Evolutionary conservation across 1,140 invertebrate genomes (phyloP), one percentile per base, ranked within the genome.

Genomic region (Cyclargus thomasi): DNA sequence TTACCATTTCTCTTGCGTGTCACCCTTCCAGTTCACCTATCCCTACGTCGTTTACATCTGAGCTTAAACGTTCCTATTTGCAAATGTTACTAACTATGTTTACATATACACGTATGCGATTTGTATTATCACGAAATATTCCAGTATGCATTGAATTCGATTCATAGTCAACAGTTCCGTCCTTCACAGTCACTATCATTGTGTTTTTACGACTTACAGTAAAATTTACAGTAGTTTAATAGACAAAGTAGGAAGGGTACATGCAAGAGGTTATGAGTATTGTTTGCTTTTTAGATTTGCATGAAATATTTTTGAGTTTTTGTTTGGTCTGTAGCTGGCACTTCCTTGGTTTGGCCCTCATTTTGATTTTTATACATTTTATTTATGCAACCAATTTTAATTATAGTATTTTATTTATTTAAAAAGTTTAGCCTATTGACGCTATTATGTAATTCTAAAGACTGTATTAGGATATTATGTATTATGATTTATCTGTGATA

Each of bases 1-100:
- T 76, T 91, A 91, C 81, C 90, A 91, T 79, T 90, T 86, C 85
- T 88, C 89, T 81, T 91, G 88, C 81, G 90, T 91, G 79, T 91
- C 90, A 73, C 90, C 90, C 63, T 89, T 90, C 72, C 88, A 91
- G 70, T 91, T 91, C 74, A 88, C 85, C 7, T 90, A 90, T 75
- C 88, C 88, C 1, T 82, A 90, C 66, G 84, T 90, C 53, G 88
- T 90, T 8, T 90, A 88, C 65, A 88, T 90, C 74, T 90, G 74
- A 87, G 75, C 63, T 62, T 18, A 53, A 29, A 63, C 35, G 72
- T 73, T 73, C 76, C 72, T 70, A 65, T 64, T 29, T 39, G 53
- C 63, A 69, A 17, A 64, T 57, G 63, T 64, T 14, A 62, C 53
- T 53, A 65, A 66, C 53, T 35, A 57, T 35, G 1, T 66, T 59